Base-by-base conservation (phyloP, 2,888 invertebrate genomes). In the Callimorpha dominula region DNA sequence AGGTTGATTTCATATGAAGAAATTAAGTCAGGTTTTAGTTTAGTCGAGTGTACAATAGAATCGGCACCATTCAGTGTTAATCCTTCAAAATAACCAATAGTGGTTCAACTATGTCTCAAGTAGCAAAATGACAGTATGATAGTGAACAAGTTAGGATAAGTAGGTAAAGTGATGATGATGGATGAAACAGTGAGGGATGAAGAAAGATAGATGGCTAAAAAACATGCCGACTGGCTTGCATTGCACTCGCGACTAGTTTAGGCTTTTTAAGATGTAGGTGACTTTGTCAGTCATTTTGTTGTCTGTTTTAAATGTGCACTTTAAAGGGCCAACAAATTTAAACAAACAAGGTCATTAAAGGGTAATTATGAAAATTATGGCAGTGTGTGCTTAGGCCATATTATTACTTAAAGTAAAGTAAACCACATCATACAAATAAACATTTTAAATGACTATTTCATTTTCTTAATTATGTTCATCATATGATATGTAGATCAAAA, bases 181-280 rank as follows among this genome's bases (percentile, higher is more conserved):
- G 1, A 46, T 20, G 46, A 5, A 60, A 17, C 31, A 60, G 60
- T 60, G 50, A 52, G 40, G 6, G n/a, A 50, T 52, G 50, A 64
- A 54, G 20, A 70, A 42, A 64, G 40, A 52, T 8, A 70, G 42
- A 64, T 52, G 52, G 52, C 63, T 52, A 42, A 52, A 40, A 14
- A 42, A 70, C 52, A 64, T 63, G 52, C 70, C n/a, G 52, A 64
- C 42, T 52, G 54, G 64, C 43, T 70, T 43, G 64, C 70, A 50
- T 50, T 64, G 64, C 64, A 70, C 46, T 17, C 46, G 31, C 9
- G 43, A 57, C 14, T 54, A 12, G 8, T 43, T n/a, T n/a, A n/a
- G n/a, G n/a, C n/a, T n/a, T n/a, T n/a, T n/a, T n/a, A n/a, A n/a
- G n/a, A n/a, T 43, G 43, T 20, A 57, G 1, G 9, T 60, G 4